phyloP scores from a whole-genome alignment of 2,888 invertebrate species.

The Pollenia griseotomentosa region DNA sequence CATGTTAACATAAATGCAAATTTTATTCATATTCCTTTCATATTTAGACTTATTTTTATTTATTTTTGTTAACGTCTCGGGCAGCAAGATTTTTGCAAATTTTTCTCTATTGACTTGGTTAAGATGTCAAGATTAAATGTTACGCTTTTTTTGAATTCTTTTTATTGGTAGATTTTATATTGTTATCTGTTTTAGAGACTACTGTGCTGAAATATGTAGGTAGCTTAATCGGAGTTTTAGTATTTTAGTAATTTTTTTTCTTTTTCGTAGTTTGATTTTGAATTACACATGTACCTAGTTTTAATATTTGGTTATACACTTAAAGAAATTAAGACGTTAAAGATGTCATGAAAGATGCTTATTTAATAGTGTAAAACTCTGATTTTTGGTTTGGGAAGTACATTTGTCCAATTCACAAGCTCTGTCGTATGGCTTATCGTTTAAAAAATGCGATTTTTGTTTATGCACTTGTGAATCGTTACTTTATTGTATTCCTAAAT shows the following conservation, averaged over 20 bases:
- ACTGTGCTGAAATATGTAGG: conserved; percentile 43
- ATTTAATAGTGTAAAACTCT: too few species aligned
- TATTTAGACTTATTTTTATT: neutral
- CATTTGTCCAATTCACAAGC: too few species aligned
- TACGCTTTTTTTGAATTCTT: conserved; percentile 29
- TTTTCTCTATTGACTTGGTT: conserved; percentile 33
- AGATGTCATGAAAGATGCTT: too few species aligned
- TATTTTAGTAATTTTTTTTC: neutral
- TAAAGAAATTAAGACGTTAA: neutral
- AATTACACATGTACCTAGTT: neutral
- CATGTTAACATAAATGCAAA: conserved; percentile 46
- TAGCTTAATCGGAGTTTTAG: conserved; percentile 50
- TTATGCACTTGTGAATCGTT: too few species aligned
- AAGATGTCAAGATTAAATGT: conserved; percentile 60
- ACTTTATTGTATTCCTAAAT: too few species aligned
- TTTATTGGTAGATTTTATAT: conserved; percentile 9
- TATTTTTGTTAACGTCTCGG: neutral
- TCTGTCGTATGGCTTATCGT: too few species aligned
- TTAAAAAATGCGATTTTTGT: too few species aligned
- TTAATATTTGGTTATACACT: conserved; percentile 1
- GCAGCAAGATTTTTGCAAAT: conserved; percentile 28
- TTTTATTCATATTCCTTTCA: conserved; percentile 48
- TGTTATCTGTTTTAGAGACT: conserved; percentile 25
- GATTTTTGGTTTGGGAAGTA: too few species aligned
- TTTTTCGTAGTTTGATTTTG: neutral